Evolutionary conservation across 2,797 vertebrate genomes (phyloP), one percentile per base, ranked within the genome.

Genomic region (Anabas testudineus): DNA sequence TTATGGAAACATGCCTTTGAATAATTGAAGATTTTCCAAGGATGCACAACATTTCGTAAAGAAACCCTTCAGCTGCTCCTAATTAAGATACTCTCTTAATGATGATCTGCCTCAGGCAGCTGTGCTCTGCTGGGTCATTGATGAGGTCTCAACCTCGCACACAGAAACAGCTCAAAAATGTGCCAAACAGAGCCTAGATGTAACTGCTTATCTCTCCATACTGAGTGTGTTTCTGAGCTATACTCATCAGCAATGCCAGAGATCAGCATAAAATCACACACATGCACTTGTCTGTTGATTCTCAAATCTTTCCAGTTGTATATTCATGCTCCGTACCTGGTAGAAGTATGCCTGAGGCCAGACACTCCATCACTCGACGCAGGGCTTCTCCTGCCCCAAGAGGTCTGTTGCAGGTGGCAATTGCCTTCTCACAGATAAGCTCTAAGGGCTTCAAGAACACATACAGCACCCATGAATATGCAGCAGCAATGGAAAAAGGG

Each of bases 361-460:
- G 92, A 86, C 97, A 99, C 93, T 99, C 98, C 97, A 99, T 97
- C 87, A 99, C 97, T 88, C 98, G 93, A 68, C 98, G 95, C 84
- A 99, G 92, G 1, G 98, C 97, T 90, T 99, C 98, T 85, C 98
- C 98, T 26, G 97, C 97, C 5, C 97, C 98, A 78, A 98, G 86
- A 51, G 98, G 98, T 92, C 98, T 95, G 94, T 97, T 99, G 93
- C 97, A 99, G 84, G 98, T 99, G 87, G 97, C 97, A 79, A 99
- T 98, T 84, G 98, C 96, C 94, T 99, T 99, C 94, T 99, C 98
- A 91, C 97, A 99, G 90, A 99, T 95, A 71, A 99, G 96, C 92
- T 99, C 98, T 89, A 99, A 92, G 39, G 97, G 97, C 97, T 99
- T 75, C 28, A 59, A 34, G 46, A 43, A 71, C 16, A 78, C 37